Conservation (phyloP, 2,797 vertebrate species). For the Oreortyx pictus region DNA sequence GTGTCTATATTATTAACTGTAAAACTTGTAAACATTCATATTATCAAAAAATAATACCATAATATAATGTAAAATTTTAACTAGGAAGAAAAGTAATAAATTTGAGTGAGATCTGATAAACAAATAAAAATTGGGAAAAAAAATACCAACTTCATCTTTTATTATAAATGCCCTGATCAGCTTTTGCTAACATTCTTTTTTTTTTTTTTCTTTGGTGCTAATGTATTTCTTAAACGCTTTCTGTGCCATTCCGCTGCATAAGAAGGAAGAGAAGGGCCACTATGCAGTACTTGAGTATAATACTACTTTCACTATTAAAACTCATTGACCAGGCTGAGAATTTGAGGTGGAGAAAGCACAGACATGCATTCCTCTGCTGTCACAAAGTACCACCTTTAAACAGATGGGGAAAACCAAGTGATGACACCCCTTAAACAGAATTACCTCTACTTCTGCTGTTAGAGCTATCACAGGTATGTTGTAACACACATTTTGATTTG, state of each 20-base stretch:
- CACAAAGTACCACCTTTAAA: not conserved
- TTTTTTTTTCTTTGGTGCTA: too few species aligned
- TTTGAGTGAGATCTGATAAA: not conserved
- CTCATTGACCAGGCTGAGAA: not conserved
- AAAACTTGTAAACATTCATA: not conserved
- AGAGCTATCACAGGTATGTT: not conserved
- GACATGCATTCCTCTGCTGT: not conserved
- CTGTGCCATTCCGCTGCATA: not conserved
- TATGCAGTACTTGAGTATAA: not conserved
- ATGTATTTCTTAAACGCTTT: not conserved
- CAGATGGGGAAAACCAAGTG: not conserved
- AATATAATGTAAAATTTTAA: not conserved
- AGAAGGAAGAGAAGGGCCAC: not conserved
- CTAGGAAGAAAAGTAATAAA: not conserved
- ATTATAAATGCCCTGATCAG: not conserved
- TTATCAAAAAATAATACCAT: not conserved
- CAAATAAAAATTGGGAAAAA: not conserved
- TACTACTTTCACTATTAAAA: not conserved
- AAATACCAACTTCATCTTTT: not conserved
- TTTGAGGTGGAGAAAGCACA: not conserved
- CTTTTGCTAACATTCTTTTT: not conserved
- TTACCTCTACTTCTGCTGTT: not conserved
- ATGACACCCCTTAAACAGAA: not conserved
- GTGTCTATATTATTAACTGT: not conserved
- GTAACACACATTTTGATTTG: not conserved